These are phyloP conservation scores for Perodicticus potto DNA, from an alignment of 2,797 vertebrate genomes.

Conservation along the genomic window DNA sequence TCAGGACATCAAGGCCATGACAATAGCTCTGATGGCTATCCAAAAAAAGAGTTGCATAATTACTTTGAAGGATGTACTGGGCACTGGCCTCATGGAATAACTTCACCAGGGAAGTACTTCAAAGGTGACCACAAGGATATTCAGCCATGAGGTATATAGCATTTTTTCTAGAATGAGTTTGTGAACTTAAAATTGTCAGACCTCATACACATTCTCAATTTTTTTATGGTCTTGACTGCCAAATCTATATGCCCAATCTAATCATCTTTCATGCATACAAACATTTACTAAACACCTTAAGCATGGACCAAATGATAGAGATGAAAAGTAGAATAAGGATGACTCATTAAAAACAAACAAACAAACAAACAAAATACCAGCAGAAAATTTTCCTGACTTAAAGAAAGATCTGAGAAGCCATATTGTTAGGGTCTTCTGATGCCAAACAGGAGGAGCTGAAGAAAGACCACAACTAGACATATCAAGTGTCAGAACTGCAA, in stretches of 20 bases:
- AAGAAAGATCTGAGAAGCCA: not conserved
- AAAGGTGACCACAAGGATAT: too few relatives aligned
- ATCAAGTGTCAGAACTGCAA: not conserved
- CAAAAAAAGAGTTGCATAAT: too few relatives aligned
- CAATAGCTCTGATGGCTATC: too few relatives aligned
- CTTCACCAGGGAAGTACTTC: too few relatives aligned
- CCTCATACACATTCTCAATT: not conserved
- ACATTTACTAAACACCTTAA: not conserved
- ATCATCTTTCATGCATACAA: not conserved
- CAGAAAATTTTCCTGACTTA: not conserved
- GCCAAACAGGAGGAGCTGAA: not conserved
- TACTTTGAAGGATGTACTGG: too few relatives aligned
- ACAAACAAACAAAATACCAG: not conserved
- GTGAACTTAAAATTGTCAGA: too few relatives aligned
- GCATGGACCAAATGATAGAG: not conserved
- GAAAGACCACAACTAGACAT: not conserved
- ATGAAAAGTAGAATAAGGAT: slow-evolving; percentile 10
- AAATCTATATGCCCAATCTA: not conserved
- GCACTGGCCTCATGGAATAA: too few relatives aligned
- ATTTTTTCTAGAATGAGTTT: too few relatives aligned
- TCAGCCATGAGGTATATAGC: too few relatives aligned
- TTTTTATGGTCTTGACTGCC: not conserved
- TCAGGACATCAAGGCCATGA: too few relatives aligned
- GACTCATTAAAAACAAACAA: not conserved
- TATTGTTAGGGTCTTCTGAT: not conserved